Base-by-base conservation (phyloP, 2,113 vertebrate genomes). In the Gavialis gangeticus region DNA sequence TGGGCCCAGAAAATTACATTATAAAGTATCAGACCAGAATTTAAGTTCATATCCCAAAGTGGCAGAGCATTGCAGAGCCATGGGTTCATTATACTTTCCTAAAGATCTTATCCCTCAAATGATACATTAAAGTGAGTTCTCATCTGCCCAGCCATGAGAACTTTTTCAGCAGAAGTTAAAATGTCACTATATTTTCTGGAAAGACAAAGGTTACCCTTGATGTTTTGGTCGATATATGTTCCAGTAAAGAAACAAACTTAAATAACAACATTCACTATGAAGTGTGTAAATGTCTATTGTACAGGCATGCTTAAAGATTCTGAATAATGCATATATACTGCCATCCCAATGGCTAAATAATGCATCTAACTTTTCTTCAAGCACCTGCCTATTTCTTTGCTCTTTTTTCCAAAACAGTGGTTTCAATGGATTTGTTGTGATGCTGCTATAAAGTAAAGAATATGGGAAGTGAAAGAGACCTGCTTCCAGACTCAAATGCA, bases 201-300 rank as follows among this genome's bases (percentile, higher is more conserved):
- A 93, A 96, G 89, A 93, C 4, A 13, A 58, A 62, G 24, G 8
- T 62, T 59, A 73, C 13, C 4, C 3, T 27, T 69, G 58, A 9
- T 66, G 58, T 71, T 81, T 67, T 91, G 62, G 27, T 71, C 76
- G 84, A 25, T 10, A 77, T 71, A 91, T 92, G 6, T 30, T 88
- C 79, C 75, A n/a, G 69, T 82, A 89, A 90, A 88, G 56, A 84
- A 90, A 83, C 62, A 87, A 89, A 96, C 80, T 9, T 55, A 12
- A 90, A 75, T 73, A 56, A 17, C 76, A 88, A 54, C 82, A 10
- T 18, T 80, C 80, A 82, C 30, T 27, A n/a, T 12, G n/a, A 17
- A 91, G 15, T 86, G 17, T 21, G 34, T 12, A 87, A 90, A 96
- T 79, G 9, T 84, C 76, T 81, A 17, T 21, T 71, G 30, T 12